These are phyloP conservation scores for Meloe dianella DNA, from an alignment of 2,888 invertebrate genomes.

Conservation along the genomic window DNA sequence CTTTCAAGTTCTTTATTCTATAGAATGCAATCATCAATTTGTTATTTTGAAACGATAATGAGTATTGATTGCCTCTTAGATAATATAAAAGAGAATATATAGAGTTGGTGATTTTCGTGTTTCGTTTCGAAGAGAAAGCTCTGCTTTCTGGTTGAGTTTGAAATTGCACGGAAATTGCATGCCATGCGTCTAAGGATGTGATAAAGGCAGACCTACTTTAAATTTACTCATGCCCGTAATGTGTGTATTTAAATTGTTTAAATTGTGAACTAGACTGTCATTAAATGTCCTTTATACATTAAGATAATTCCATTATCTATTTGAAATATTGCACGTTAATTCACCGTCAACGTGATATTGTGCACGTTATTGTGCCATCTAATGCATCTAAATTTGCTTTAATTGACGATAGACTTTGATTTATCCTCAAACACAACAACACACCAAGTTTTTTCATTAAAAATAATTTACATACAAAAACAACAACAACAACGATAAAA, in stretches of 20 bases:
- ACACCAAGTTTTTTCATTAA: background rate
- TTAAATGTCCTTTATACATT: constrained; percentile 30
- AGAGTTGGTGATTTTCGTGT: background rate
- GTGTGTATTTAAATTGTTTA: constrained; percentile 29
- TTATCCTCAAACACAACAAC: background rate
- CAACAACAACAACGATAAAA: background rate
- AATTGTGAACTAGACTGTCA: constrained; percentile 27
- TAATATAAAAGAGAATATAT: background rate
- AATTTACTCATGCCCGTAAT: constrained; percentile 26
- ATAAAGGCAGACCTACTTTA: constrained; percentile 22
- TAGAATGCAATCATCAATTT: background rate
- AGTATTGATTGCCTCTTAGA: background rate
- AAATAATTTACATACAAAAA: background rate
- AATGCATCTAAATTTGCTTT: background rate
- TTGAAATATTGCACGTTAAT: constrained; percentile 26
- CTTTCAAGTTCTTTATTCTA: too few relatives aligned
- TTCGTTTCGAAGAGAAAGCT: background rate
- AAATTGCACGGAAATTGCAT: constrained; percentile 9
- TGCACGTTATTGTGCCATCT: background rate
- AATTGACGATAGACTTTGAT: background rate
- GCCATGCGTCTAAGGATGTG: constrained; percentile 19
- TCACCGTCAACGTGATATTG: constrained; percentile 25
- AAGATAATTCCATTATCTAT: constrained; percentile 28
- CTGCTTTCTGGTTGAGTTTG: background rate
- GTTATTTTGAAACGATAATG: too few relatives aligned